phyloP scores from a whole-genome alignment of 2,113 vertebrate genomes.

The Marmota flaviventris region DNA sequence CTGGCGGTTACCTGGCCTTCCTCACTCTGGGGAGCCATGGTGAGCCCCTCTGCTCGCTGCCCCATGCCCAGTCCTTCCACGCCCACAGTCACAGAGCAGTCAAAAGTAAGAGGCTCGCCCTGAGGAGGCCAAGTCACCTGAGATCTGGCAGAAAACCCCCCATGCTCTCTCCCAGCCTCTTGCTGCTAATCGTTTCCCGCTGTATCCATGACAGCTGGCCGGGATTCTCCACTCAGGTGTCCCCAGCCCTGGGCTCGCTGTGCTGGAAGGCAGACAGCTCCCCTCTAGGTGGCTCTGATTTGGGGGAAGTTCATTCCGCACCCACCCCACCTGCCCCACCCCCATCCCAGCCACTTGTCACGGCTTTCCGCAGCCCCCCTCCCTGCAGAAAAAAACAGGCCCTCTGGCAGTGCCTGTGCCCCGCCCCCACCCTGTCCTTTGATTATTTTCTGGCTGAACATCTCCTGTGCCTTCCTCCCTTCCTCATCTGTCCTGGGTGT shows the following conservation, averaged over 20 bases:
- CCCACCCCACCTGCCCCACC: fast-evolving
- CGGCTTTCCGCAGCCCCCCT: background rate
- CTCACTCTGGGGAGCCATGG: fast-evolving
- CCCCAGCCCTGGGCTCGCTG: background rate
- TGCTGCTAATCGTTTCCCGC: fast-evolving
- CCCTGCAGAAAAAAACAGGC: background rate
- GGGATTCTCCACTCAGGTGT: background rate
- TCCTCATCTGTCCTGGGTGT: background rate
- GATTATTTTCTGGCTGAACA: background rate
- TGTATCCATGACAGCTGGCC: background rate
- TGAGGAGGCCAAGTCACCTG: background rate
- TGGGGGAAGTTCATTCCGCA: background rate
- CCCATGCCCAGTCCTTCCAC: background rate
- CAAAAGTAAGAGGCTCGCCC: background rate
- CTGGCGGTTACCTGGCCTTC: background rate
- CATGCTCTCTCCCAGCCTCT: background rate
- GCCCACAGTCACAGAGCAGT: background rate
- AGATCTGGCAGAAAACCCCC: background rate
- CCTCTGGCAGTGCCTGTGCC: background rate
- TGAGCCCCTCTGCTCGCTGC: background rate
- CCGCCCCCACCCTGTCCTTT: background rate
- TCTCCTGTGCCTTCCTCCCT: background rate
- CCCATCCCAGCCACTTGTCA: fast-evolving
- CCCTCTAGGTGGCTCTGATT: fast-evolving
- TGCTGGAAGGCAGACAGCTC: background rate